Base-by-base conservation (phyloP, 2,797 vertebrate genomes). In the Triplophysa bombifrons region DNA sequence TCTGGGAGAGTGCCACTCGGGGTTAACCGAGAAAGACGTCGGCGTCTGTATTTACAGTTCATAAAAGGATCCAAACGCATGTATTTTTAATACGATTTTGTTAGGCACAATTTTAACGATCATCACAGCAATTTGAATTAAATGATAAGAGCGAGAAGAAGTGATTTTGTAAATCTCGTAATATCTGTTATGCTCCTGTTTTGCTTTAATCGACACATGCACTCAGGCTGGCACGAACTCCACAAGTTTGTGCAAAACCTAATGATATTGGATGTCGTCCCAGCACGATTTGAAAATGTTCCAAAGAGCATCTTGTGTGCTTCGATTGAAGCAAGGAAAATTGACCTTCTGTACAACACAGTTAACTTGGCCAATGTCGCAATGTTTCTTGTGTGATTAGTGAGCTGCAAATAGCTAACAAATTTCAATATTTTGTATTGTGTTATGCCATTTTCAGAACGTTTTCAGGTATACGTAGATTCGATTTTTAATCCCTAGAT, bases 21-120 rank as follows among this genome's bases (percentile, higher is more conserved):
- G 76, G 58, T 61, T 61, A 27, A 80, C 38, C 27, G 13, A 50
- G 56, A 60, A 63, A 3, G 0, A 27, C n/a, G 44, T 73, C 19
- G 10, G 22, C 50, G 56, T 67, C 51, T 66, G 70, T 80, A 73
- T 73, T 80, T 73, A 80, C 71, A 73, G 78, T 72, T 66, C 38
- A 7, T 73, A 58, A 22, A 38, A 22, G 60, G 27, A 19, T 63
- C 27, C 27, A 63, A 63, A 63, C 22, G 27, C 13, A 63, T 63
- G 12, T 13, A 58, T 20, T 58, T 41, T 63, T 17, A 63, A 34
- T 9, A 34, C 14, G 17, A 34, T 17, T 17, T 30, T 34, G 7
- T 17, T 63, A 2, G 8, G 22, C 25, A 7, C 58, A 60, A 14
- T 14, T 25, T 27, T 12, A 60, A 51, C 6, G 2, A 13, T 48